A percentile compares a stretch with the other conserved stretches of the same genome.
These are phyloP conservation scores for Sogatella furcifera DNA, from an alignment of 1,140 invertebrate species.

Conservation along the genomic window DNA sequence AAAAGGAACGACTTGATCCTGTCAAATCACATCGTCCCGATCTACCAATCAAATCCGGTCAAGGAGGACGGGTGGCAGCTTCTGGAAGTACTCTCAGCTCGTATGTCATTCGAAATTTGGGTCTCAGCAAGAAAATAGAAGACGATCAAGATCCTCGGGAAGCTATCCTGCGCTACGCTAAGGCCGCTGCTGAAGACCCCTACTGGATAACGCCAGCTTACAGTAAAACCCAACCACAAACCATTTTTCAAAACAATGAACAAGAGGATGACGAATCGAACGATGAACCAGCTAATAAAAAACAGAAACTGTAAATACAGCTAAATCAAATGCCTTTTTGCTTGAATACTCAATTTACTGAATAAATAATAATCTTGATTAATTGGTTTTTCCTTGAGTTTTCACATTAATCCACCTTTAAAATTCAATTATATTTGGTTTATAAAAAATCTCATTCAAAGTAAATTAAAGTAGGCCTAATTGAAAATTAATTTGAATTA, in stretches of 20 bases:
- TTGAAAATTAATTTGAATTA: too few species aligned
- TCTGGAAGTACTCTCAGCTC: slow-evolving; percentile 94
- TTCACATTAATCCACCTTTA: neutral
- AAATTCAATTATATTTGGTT: too few species aligned
- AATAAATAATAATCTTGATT: neutral
- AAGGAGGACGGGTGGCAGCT: slow-evolving; percentile 86
- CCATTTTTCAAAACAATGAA: slow-evolving; percentile 39
- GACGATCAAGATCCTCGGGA: slow-evolving; percentile 95
- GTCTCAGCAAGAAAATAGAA: slow-evolving; percentile 83
- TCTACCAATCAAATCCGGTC: slow-evolving; percentile 85
- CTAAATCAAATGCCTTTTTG: neutral
- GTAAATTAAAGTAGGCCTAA: too few species aligned
- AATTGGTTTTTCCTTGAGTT: neutral
- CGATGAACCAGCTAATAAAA: slow-evolving; percentile 17
- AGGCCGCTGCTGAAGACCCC: slow-evolving; percentile 93
- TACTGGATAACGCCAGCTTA: slow-evolving; percentile 64
- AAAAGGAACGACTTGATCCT: slow-evolving; percentile 85
- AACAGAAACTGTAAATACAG: slow-evolving; percentile 14
- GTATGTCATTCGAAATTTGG: slow-evolving; percentile 92
- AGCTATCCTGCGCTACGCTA: slow-evolving; percentile 93
- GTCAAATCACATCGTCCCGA: slow-evolving; percentile 89
- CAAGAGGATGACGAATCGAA: slow-evolving; percentile 24
- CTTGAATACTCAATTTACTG: neutral
- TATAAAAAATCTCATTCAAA: too few species aligned
- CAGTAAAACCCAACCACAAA: slow-evolving; percentile 41